These are phyloP conservation scores for Pseudococcus viburni DNA, from an alignment of 2,888 invertebrate genomes.

Conservation along the genomic window DNA sequence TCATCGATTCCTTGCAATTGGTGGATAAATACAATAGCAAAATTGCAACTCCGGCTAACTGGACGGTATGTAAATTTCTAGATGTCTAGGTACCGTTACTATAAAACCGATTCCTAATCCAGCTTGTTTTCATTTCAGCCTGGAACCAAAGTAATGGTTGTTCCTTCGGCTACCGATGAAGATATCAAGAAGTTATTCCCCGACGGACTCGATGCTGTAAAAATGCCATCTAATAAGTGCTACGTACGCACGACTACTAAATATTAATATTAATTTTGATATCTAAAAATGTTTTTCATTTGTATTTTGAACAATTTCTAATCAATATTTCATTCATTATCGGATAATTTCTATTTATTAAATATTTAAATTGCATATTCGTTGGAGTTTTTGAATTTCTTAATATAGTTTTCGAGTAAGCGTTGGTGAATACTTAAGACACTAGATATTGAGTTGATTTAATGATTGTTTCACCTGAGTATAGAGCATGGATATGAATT, in stretches of 20 bases:
- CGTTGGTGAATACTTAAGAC: too few relatives aligned
- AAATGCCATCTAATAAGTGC: constrained; percentile 83
- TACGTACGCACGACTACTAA: constrained; percentile 83
- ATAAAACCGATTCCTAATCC: not conserved
- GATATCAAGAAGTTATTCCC: constrained; percentile 80
- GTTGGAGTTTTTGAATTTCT: not conserved
- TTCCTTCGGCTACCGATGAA: constrained; percentile 79
- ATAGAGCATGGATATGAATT: not conserved
- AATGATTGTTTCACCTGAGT: not conserved
- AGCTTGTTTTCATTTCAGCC: constrained; percentile 73
- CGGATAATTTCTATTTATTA: not conserved
- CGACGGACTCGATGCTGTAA: constrained; percentile 77
- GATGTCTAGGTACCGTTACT: not conserved
- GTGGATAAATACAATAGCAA: constrained; percentile 78
- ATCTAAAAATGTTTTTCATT: constrained; percentile 12
- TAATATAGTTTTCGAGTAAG: too few relatives aligned
- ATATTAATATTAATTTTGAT: constrained; percentile 76
- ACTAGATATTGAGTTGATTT: too few relatives aligned
- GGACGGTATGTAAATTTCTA: constrained; percentile 77
- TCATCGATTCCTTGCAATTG: constrained; percentile 86
- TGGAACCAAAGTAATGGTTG: constrained; percentile 85
- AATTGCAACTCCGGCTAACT: constrained; percentile 89
- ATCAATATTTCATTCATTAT: constrained; percentile 16
- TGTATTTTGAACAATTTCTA: not conserved
- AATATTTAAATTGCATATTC: not conserved